These are phyloP conservation scores for Ophion costatus DNA, from an alignment of 2,888 invertebrate genomes.

Conservation along the genomic window DNA sequence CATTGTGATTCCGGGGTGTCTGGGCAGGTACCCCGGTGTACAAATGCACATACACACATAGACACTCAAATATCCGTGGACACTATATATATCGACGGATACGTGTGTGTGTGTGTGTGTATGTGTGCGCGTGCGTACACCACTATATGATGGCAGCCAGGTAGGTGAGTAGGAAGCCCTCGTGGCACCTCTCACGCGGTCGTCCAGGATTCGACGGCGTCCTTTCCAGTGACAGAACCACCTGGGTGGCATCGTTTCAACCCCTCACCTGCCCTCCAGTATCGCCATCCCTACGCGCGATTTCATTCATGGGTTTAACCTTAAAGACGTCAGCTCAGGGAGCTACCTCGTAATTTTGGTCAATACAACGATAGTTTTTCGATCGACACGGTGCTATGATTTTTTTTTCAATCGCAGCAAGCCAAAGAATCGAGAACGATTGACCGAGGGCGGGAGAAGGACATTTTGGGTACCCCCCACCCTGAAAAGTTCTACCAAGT, in stretches of 20 bases:
- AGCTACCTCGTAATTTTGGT: neutral
- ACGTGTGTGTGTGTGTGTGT: neutral
- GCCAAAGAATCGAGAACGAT: neutral
- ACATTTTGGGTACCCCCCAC: constrained; percentile 14
- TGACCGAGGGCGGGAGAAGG: neutral
- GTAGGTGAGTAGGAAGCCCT: neutral
- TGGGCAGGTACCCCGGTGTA: neutral
- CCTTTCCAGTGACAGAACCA: constrained; percentile 54
- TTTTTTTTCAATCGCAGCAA: neutral
- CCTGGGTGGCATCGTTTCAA: constrained; percentile 20
- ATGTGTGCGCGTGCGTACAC: neutral
- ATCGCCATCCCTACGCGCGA: constrained; percentile 2
- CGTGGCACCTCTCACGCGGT: constrained; percentile 24
- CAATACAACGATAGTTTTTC: no score
- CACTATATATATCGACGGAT: neutral
- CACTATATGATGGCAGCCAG: neutral
- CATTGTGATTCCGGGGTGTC: constrained; percentile 25
- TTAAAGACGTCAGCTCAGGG: neutral
- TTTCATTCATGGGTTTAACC: constrained; percentile 35
- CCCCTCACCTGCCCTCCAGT: constrained; percentile 47
- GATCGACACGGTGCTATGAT: neutral
- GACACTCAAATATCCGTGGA: neutral
- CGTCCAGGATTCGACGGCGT: constrained; percentile 18
- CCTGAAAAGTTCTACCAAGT: constrained; percentile 40
- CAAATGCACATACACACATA: neutral